Conservation (phyloP, 2,113 vertebrate species). For the Anguilla japonica region DNA sequence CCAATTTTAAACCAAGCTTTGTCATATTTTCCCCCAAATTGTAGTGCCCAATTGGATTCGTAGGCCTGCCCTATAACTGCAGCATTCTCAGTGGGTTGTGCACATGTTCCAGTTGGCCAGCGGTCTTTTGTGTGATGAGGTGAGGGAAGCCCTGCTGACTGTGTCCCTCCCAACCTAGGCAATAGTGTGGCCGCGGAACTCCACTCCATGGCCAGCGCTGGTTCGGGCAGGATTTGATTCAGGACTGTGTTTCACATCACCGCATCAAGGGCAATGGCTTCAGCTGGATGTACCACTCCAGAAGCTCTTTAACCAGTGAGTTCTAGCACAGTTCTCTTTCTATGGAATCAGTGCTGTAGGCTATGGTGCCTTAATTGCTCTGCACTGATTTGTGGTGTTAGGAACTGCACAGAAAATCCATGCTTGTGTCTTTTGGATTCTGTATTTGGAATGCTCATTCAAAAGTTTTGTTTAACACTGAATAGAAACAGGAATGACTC, state of each 20-base stretch:
- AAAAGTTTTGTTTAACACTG: too few species aligned
- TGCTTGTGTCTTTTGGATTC: background rate
- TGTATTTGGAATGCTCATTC: background rate
- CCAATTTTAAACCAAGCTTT: background rate
- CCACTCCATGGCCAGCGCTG: background rate
- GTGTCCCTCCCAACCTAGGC: too few species aligned
- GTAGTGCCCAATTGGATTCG: background rate
- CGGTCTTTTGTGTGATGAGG: background rate
- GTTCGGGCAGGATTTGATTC: background rate
- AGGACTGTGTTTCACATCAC: background rate
- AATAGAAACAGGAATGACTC: background rate
- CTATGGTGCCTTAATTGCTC: background rate
- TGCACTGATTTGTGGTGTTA: background rate
- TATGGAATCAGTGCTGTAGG: background rate
- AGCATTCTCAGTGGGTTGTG: background rate
- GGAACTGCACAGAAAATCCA: background rate
- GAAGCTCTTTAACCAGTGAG: background rate
- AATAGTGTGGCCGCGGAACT: too few species aligned
- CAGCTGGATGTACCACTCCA: background rate
- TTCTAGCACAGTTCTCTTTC: background rate
- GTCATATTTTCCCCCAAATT: background rate
- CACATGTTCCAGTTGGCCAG: background rate
- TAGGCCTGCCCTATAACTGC: background rate
- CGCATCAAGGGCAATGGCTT: too few species aligned
- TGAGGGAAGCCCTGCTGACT: background rate